A percentile compares a stretch with the other conserved stretches of the same genome.
Conservation (phyloP, 37 sponge, comb jelly and placozoan genomes). For the Amphimedon queenslandica region DNA sequence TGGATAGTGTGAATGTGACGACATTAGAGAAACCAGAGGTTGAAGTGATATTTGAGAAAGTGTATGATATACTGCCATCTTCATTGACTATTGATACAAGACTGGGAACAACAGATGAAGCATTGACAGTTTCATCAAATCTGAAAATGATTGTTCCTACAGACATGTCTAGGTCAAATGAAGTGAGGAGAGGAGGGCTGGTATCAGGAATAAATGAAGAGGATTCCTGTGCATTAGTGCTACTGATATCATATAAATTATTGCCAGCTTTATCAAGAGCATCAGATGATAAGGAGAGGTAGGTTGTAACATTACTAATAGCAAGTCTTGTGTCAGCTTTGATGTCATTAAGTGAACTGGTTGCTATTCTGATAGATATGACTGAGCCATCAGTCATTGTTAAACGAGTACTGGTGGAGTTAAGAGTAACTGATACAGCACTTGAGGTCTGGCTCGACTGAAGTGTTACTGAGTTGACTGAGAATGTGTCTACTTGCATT, state of each 20-base stretch:
- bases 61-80: conserved; percentile 19
- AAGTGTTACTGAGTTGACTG: conserved; percentile 28
- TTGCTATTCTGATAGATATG: conserved; percentile 45
- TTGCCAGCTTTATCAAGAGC: conserved; percentile 72
- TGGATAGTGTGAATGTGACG: conserved; percentile 38
- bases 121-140: conserved; percentile 83
- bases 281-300: conserved; percentile 34
- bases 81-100: conserved; percentile 31
- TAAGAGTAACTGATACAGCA: conserved; percentile 13
- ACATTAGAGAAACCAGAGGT: conserved; percentile 16
- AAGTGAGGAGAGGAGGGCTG: conserved; percentile 43
- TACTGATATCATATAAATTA: conserved; percentile 28
- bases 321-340: conserved; percentile 60
- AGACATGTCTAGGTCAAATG: conserved; percentile 61
- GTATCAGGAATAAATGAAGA: conserved; percentile 40
- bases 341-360: conserved; percentile 58
- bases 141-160: conserved; percentile 46
- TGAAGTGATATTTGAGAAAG: conserved; percentile 30
- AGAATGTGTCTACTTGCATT: conserved; percentile 44
- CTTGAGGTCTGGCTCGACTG: conserved; percentile 28
- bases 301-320: conserved; percentile 36
- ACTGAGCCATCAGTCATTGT: conserved; percentile 11
- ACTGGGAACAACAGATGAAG: conserved; percentile 28
- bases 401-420: conserved; percentile 26
- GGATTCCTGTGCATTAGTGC: conserved; percentile 23